These are phyloP conservation scores for Pachypsylla venusta DNA, from an alignment of 1,140 invertebrate genomes.

Conservation along the genomic window DNA sequence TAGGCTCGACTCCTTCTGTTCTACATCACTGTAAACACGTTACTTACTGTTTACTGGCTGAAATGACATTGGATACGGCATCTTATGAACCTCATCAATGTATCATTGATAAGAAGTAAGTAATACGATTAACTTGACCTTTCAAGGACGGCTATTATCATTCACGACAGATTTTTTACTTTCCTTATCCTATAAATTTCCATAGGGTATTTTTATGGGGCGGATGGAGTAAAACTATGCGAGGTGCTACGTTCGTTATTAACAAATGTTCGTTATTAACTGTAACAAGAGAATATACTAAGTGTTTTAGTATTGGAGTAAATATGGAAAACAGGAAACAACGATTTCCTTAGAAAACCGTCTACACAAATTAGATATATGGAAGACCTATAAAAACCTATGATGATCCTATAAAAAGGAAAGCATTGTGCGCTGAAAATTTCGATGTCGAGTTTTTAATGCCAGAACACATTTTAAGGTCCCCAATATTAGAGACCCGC, in stretches of 20 bases:
- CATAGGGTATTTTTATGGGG: background rate
- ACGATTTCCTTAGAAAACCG: no score
- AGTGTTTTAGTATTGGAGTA: no score
- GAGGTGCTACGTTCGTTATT: background rate
- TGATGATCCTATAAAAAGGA: no score
- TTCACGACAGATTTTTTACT: background rate
- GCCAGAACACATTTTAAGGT: no score
- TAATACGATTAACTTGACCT: no score
- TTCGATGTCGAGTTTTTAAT: no score
- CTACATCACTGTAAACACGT: background rate
- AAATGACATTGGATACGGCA: background rate
- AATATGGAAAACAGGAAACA: no score
- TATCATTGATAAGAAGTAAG: slow-evolving; percentile 2
- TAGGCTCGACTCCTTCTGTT: background rate
- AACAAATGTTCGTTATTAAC: background rate
- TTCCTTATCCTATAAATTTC: background rate
- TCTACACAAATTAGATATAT: no score
- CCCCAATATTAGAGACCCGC: no score
- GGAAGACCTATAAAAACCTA: no score
- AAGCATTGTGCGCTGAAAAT: no score
- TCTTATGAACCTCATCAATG: slow-evolving; percentile 1
- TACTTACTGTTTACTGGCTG: background rate
- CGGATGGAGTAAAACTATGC: background rate
- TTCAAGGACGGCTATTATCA: no score
- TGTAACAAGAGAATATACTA: background rate